Base-by-base conservation (phyloP, 1,140 invertebrate species). In the Formica exsecta region DNA sequence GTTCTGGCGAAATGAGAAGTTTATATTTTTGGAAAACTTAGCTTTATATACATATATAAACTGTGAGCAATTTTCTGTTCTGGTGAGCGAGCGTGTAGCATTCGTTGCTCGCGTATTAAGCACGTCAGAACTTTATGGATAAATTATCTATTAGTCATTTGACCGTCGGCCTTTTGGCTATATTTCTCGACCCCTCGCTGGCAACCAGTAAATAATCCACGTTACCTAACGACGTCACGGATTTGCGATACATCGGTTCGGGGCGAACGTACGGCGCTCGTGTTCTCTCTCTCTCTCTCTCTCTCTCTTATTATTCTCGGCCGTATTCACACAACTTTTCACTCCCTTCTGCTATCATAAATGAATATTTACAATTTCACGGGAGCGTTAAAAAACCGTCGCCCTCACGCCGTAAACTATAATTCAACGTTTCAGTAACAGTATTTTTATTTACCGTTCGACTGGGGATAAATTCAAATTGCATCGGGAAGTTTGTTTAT, bases 71-170 rank as follows among this genome's bases (percentile, higher is more conserved):
- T 77, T 51, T 66, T 85, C 32, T 44, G 25, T 22, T 77, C 25
- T 77, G 44, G 44, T 13, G 61, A 85, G 19, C 71, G 59, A 51
- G 32, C 44, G 32, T 29, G 61, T 66, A 85, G 38, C 77, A 74
- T 80, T 41, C 75, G 57, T 41, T 25, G 54, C 41, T 70, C 22
- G 48, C 61, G 79, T 89, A 87, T 89, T 89, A 89, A 87, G 81
- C 68, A 81, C 48, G 76, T 89, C 88, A 88, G 84, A 91, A 91
- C 88, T 89, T 91, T 84, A 51, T 77, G 88, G 88, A 90, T 90
- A 90, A 90, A 90, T 90, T 89, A 89, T 90, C 89, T 85, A 87
- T 90, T 89, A 89, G 81, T 76, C 71, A 77, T 83, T 76, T 84
- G 84, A 77, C 65, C 75, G 48, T 57, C 62, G 66, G 19, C 81